Base-by-base conservation (phyloP, 2,113 vertebrate species). In the Barnardius zonarius region DNA sequence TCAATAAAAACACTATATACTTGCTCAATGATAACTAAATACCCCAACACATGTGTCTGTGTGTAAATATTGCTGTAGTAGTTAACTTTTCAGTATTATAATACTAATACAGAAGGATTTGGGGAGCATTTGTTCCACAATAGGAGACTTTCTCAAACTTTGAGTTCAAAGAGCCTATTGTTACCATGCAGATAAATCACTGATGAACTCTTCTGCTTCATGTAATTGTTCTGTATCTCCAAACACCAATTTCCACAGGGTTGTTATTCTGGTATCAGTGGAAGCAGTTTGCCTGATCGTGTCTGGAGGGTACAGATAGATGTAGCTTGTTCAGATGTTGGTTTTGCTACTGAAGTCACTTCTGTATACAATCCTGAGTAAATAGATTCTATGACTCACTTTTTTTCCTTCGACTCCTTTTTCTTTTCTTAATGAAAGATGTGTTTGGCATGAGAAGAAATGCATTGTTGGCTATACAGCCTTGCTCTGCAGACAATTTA, bases 401-500 rank as follows among this genome's bases (percentile, higher is more conserved):
- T 89, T 64, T 85, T 95, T 78, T 87, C 12, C 48, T 91, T 86
- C 84, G n/a, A 25, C 46, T 66, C 72, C 28, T 83, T 87, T 87
- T 70, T 67, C n/a, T 90, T 83, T 74, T 90, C 86, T 62, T 25
- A 57, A 9, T 59, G 61, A 52, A 79, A 44, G 66, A 79, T 57
- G n/a, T 86, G 39, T 90, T 81, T 94, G 83, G 81, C 86, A 22
- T 41, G 83, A 83, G 78, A 77, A 88, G 49, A 83, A 88, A 69
- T 85, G 74, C 48, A 17, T 54, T 94, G 73, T 72, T 92, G 69
- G 57, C 57, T 69, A 0, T 10, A 11, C 43, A 82, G 52, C 24
- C 73, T 89, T 97, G 90, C 41, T 75, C 77, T 92, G 80, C 95
- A 76, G 86, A 87, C 76, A 84, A 2, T 83, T 77, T 94, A 57